Conservation (phyloP, 2,888 invertebrate genomes). For the Hirtodrosophila alboralis region DNA sequence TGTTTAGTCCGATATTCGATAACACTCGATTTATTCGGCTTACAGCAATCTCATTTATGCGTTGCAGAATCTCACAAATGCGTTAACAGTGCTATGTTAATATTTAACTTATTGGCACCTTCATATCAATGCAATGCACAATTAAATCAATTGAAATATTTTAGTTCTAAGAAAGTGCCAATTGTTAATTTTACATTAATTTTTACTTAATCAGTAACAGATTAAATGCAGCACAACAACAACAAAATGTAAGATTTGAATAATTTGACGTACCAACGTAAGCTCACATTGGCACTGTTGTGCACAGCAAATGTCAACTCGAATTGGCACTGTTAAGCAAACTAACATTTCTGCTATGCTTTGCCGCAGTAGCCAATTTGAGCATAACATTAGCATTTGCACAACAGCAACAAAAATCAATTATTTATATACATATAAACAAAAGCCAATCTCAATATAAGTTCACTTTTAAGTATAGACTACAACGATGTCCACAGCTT, state of each 20-base stretch:
- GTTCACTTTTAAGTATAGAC: not conserved
- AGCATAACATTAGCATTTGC: constrained; percentile 35
- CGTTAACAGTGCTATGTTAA: constrained; percentile 15
- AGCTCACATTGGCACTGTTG: too few species aligned
- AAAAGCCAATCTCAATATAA: not conserved
- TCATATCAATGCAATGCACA: too few species aligned
- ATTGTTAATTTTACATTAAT: too few species aligned
- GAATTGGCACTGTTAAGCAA: constrained; percentile 21
- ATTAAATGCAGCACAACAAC: too few species aligned
- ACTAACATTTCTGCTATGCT: constrained; percentile 13
- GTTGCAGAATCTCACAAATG: constrained; percentile 1
- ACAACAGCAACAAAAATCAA: constrained; percentile 17
- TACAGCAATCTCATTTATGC: not conserved
- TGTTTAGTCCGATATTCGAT: not conserved
- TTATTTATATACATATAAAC: constrained; percentile 35
- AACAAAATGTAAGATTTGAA: too few species aligned
- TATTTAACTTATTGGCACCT: too few species aligned
- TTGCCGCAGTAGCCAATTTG: constrained; percentile 20
- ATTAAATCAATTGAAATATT: too few species aligned
- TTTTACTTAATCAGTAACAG: too few species aligned
- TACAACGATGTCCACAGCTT: constrained; percentile 24
- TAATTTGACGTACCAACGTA: too few species aligned
- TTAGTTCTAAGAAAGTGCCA: too few species aligned
- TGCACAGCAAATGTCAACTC: constrained; percentile 15
- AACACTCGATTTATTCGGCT: constrained; percentile 9